A percentile compares a stretch with the other conserved stretches of the same genome.
These are phyloP conservation scores for Tenualosa thibaudeaui DNA, from an alignment of 2,797 vertebrate genomes.

Conservation along the genomic window DNA sequence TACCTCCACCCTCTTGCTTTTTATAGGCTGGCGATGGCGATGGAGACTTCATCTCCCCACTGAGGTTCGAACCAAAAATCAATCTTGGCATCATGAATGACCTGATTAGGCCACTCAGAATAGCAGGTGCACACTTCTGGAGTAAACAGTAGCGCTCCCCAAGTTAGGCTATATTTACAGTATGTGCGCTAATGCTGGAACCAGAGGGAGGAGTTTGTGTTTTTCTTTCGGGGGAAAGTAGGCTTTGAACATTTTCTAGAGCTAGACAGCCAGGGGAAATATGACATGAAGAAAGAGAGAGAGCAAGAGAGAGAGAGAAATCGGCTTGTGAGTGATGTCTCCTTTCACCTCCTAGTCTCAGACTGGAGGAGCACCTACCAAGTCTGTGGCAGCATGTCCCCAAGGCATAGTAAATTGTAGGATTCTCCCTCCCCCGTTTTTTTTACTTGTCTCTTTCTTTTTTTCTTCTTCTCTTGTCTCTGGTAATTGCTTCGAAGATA, in stretches of 20 bases:
- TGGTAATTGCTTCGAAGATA: slow-evolving; percentile 59
- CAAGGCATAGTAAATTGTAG: background rate
- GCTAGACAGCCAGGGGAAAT: background rate
- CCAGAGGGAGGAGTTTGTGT: background rate
- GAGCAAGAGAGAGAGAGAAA: background rate
- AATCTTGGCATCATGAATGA: slow-evolving; percentile 19
- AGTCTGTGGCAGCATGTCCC: background rate
- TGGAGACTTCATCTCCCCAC: slow-evolving; percentile 33
- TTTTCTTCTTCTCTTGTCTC: slow-evolving; percentile 43
- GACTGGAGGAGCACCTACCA: background rate
- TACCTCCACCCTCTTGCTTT: background rate
- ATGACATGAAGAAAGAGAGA: slow-evolving; percentile 6
- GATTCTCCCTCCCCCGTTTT: background rate
- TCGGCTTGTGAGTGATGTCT: slow-evolving; percentile 10
- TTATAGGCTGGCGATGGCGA: slow-evolving; percentile 30
- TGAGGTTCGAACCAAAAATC: slow-evolving; percentile 16
- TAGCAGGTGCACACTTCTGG: slow-evolving; percentile 6
- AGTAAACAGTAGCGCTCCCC: background rate
- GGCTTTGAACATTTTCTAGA: background rate
- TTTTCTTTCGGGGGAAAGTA: background rate
- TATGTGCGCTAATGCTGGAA: no score
- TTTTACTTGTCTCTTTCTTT: background rate
- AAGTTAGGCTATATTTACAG: background rate
- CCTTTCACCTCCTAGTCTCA: background rate
- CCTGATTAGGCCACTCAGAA: background rate